Base-by-base conservation (phyloP, 2,113 vertebrate genomes). In the Pluvianellus socialis region DNA sequence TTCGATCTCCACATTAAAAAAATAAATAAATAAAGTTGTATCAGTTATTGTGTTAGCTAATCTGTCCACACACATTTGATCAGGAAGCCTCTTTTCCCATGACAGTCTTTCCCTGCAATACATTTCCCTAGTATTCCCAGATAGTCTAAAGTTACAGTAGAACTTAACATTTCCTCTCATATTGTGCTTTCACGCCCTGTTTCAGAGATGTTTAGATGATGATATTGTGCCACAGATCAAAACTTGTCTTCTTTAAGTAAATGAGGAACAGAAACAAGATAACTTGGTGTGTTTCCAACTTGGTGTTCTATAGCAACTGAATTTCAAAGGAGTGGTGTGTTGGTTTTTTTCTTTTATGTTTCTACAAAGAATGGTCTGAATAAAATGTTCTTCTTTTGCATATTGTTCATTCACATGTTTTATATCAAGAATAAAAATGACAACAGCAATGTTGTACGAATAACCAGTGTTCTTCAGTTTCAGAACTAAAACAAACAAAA, bases 51-150 rank as follows among this genome's bases (percentile, higher is more conserved):
- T 68, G 16, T 71, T 56, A 72, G 15, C 55, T 73, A 53, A 62
- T 15, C n/a, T 79, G 9, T 50, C 24, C 7, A 67, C 7, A 42
- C 0, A 0, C 2, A 75, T 80, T 83, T 70, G 35, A 53, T 70
- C 15, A 74, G 30, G 13, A 92, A 82, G 7, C 5, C 10, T 79
- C 32, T 74, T 73, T 73, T 81, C 38, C 33, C 75, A 4, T 23
- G 28, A 12, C 3, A 81, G 3, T 30, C 18, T 72, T 75, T 65
- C 21, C 19, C 27, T 61, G 27, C 8, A 65, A 66, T 33, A 59
- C 5, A 6, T 79, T 56, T 88, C 33, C 5, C 12, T 49, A 17
- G 4, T 58, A 61, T 68, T 73, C 42, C 40, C 10, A 67, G 9
- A 12, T 32, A 71, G 4, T 59, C 38, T 79, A 42, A 91, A 9